Base-by-base conservation (phyloP, 2,113 vertebrate genomes). In the Phylloscopus whistleri region DNA sequence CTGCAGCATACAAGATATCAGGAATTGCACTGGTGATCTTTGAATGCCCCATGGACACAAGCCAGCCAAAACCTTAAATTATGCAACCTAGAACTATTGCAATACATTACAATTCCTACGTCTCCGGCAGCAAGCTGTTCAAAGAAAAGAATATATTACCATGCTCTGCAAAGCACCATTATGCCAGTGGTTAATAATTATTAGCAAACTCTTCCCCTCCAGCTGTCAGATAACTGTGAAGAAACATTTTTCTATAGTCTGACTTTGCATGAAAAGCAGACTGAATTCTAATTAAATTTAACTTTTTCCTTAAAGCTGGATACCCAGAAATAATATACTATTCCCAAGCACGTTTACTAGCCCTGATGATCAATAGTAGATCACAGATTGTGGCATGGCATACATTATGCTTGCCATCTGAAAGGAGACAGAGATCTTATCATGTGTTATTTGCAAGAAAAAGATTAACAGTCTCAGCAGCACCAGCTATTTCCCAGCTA, bases 121-220 rank as follows among this genome's bases (percentile, higher is more conserved):
- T 90, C 46, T 93, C 35, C 3, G 46, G 41, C 30, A 1, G 69
- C 55, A 87, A 90, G 41, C 77, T 93, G 77, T 94, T 92, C 37
- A 90, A 76, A 95, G 48, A 86, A 93, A 83, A 81, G 28, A 95
- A n/a, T 92, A 74, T 53, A 60, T 92, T 82, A 90, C 48, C n/a
- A 60, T 53, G 53, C 77, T 89, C 88, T 84, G 80, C 56, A 93
- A 86, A 95, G 62, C 69, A 82, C 58, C 87, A 62, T 81, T 94
- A 94, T 68, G 60, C 55, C 67, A 89, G 62, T 62, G 53, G 84
- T 89, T 94, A 95, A 90, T 92, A 94, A 96, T 93, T 95, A 92
- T 93, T 87, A 94, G 77, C 66, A 79, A 96, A 89, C 58, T 93
- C 74, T 93, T 94, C 80, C 64, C 37, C 73, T 96, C 86, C 73